These are phyloP conservation scores for Myotis daubentonii DNA, from an alignment of 2,797 vertebrate species.

Conservation along the genomic window DNA sequence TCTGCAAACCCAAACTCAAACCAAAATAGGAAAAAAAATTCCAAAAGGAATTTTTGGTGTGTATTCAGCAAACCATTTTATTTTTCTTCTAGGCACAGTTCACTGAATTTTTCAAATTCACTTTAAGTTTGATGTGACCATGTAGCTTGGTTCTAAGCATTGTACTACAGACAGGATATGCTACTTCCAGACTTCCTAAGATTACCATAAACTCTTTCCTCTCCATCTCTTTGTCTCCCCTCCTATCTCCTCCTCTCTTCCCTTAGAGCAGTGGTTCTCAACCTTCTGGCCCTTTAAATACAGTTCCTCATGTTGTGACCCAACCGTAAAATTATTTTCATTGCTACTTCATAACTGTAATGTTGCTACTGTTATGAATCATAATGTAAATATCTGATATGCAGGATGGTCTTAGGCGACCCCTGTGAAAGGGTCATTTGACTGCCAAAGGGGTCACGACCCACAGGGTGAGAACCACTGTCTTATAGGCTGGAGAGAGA, in stretches of 20 bases:
- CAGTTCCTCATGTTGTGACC: too few relatives aligned
- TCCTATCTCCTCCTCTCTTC: background rate
- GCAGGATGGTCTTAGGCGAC: too few relatives aligned
- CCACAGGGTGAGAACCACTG: too few relatives aligned
- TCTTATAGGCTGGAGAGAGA: background rate
- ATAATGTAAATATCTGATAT: too few relatives aligned
- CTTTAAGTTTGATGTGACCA: background rate
- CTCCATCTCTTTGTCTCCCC: background rate
- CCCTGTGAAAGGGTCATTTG: too few relatives aligned
- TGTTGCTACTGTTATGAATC: too few relatives aligned
- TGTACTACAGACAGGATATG: background rate
- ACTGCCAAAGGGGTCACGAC: too few relatives aligned
- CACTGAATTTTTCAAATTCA: background rate
- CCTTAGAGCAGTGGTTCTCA: background rate
- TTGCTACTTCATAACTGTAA: too few relatives aligned
- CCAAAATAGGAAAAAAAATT: background rate
- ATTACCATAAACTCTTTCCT: background rate
- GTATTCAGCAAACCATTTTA: background rate
- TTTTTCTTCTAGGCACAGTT: background rate
- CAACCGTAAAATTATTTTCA: too few relatives aligned
- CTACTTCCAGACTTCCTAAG: background rate
- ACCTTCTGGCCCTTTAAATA: too few relatives aligned
- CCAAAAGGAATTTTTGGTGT: background rate
- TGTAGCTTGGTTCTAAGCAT: background rate
- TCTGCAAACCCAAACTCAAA: background rate